Base-by-base conservation (phyloP, 2,113 vertebrate species). In the Choloepus hoffmanni region DNA sequence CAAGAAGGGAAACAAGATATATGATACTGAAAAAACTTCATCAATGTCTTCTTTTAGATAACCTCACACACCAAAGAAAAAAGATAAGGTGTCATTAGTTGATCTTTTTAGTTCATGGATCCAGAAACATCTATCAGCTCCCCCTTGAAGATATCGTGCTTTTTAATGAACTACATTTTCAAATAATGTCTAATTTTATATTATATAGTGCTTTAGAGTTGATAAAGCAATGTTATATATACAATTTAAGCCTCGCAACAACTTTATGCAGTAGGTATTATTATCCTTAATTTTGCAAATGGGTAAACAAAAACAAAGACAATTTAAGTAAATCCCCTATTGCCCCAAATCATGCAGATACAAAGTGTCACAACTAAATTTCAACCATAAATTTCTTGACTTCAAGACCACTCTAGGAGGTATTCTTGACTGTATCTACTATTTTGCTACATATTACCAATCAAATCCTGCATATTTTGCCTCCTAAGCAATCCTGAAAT, bases 21-120 rank as follows among this genome's bases (percentile, higher is more conserved):
- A 65, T 26, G 65, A 89, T 60, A 82, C 10, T 60, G 33, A 92
- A 95, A 82, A 82, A 53, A 63, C 3, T 70, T 94, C 43, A 58
- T 73, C 10, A 74, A 13, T 63, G 16, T 91, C 36, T 60, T 24
- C 23, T 88, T 92, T 96, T 48, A 79, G 81, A 84, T 88, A 73
- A 3, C 30, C 24, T 81, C 50, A 86, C 18, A 82, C 18, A 67
- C 2, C 16, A 87, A 85, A 36, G 24, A 45, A 48, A 62, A 76
- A 85, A 62, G 73, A 24, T 58, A 0, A 93, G 16, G 78, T 82
- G 86, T 63, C 40, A 85, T 55, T 85, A 74, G 45, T 11, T 90
- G 60, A 72, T 48, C 6, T 48, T 90, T 70, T 84, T 73, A 58
- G 21, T 62, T 67, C 28, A 85, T 68, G 33, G 7, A 48, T 78